phyloP scores from a whole-genome alignment of 2,797 vertebrate genomes.

The Falco berigora region DNA sequence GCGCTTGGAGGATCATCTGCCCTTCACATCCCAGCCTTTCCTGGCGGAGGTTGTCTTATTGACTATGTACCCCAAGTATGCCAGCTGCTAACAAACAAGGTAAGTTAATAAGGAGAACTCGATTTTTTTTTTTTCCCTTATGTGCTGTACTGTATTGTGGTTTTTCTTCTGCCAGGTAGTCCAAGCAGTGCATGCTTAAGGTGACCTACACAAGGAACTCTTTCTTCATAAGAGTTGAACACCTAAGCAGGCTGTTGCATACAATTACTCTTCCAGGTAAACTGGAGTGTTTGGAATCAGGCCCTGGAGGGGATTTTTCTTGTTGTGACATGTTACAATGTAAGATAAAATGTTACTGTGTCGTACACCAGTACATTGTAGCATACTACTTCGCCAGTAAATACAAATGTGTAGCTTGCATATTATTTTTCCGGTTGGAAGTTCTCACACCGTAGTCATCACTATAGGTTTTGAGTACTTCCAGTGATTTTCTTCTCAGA shows the following conservation, averaged over 20 bases:
- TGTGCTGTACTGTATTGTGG: not conserved
- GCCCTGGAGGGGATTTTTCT: not conserved
- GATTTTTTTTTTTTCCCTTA: not conserved
- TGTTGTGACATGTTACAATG: not conserved
- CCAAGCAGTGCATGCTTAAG: not conserved
- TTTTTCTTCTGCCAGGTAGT: not conserved
- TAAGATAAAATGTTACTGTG: not conserved
- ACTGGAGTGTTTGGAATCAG: not conserved
- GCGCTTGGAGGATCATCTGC: slow-evolving; percentile 94
- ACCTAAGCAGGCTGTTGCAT: not conserved
- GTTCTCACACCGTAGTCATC: not conserved
- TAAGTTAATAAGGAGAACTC: slow-evolving; percentile 52
- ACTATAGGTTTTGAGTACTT: not conserved
- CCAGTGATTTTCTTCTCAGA: not conserved
- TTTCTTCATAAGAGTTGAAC: not conserved
- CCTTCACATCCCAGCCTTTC: slow-evolving; percentile 95
- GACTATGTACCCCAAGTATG: slow-evolving; percentile 98
- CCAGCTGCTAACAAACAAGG: slow-evolving; percentile 97
- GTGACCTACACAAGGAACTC: not conserved
- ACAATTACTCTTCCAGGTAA: not conserved
- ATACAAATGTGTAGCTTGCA: not conserved
- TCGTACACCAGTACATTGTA: not conserved
- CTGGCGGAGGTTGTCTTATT: slow-evolving; percentile 93
- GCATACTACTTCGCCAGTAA: not conserved
- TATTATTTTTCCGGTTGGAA: not conserved